These are phyloP conservation scores for Eretmodus cyanostictus DNA, from an alignment of 2,113 vertebrate species.

Conservation along the genomic window DNA sequence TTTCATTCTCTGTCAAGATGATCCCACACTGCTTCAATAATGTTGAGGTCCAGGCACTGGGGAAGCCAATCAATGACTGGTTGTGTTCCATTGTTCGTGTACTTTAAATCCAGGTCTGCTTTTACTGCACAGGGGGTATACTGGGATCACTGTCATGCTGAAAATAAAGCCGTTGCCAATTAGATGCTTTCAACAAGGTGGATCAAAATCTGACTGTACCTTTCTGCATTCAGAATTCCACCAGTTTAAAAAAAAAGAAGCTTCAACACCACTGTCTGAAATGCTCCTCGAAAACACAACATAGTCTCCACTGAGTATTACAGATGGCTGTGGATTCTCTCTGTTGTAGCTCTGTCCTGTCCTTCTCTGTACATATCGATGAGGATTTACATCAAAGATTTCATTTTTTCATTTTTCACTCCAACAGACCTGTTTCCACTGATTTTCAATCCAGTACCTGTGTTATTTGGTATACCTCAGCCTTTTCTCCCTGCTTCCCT, in stretches of 20 bases:
- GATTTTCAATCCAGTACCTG: neutral
- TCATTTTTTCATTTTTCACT: neutral
- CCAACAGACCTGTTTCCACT: neutral
- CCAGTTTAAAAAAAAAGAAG: neutral
- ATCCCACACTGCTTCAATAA: neutral
- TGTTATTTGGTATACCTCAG: neutral
- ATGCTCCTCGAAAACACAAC: neutral
- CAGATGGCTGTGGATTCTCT: neutral
- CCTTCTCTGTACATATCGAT: neutral
- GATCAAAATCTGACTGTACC: neutral
- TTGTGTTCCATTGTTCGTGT: neutral
- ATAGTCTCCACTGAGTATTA: neutral
- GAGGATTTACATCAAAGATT: neutral
- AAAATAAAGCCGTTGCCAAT: neutral
- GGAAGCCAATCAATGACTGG: neutral
- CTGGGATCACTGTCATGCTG: neutral
- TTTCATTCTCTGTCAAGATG: neutral
- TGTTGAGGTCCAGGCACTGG: neutral
- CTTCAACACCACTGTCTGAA: neutral
- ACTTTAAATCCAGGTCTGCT: neutral
- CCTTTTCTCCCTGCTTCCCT: neutral
- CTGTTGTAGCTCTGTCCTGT: neutral
- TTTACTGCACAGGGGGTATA: neutral
- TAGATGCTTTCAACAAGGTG: neutral
- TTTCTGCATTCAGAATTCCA: neutral